Evolutionary conservation across 92 coral and sea anemone genomes (phyloP), one percentile per base, ranked within the genome.

Genomic region (Anthopleura xanthogrammica): DNA sequence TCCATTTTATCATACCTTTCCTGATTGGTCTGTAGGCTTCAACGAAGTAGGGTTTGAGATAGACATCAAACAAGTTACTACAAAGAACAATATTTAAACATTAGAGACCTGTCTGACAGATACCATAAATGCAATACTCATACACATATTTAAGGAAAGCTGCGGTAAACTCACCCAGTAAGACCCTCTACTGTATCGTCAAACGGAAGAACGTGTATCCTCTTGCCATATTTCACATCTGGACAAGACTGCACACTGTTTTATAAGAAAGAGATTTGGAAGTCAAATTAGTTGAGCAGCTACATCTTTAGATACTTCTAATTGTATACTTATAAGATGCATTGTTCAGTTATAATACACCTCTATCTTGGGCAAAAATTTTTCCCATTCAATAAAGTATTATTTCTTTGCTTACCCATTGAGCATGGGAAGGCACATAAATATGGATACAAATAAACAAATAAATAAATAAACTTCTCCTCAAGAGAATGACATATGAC

Each of bases 161-260:
- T 29, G 36, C 36, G 1, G 36, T 54, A 17, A 40, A 85, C 91
- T 78, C 84, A 96, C 99, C 99, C 99, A 46, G 99, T 96, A 3
- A 96, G 85, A 19, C 99, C 99, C 81, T 96, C 99, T 39, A 96
- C 97, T 48, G 99, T 96, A 83, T 96, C 99, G 77, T 96, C 99
- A 87, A 96, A 55, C 10, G 99, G 99, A 20, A 96, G 88, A 43
- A 96, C 99, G 86, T 96, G 99, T 68, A 96, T 96, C 80, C 99
- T 90, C 83, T 96, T 96, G 46, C 99, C 99, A 82, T 96, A 96
- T 79, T 96, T 96, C 65, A 96, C 99, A 87, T 96, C 99, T 71
- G 99, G 99, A 78, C 99, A 96, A 54, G 99, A 95, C 70, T 96
- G 99, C 16, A 96, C 98, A 87, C 99, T 96, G 86, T 8, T 83